phyloP scores from a whole-genome alignment of 2,113 vertebrate species.

The Albula glossodonta region DNA sequence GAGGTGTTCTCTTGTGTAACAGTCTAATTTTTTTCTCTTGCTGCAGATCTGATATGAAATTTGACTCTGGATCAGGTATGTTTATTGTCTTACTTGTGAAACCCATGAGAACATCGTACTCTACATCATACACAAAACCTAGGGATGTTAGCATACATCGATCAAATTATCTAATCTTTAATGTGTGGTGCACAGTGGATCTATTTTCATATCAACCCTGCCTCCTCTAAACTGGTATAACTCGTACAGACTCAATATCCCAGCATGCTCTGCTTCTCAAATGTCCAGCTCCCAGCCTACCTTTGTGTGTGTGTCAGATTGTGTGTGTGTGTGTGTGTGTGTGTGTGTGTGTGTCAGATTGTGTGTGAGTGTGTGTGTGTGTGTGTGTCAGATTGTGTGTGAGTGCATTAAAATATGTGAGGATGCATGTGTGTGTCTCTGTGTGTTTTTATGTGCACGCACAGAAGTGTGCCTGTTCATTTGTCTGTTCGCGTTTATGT shows the following conservation, averaged over 20 bases:
- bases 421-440: slow-evolving; percentile 42
- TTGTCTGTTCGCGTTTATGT: no score
- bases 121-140: background rate
- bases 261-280: background rate
- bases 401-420: no score
- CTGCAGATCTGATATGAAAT: slow-evolving; percentile 90
- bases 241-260: background rate
- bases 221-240: background rate
- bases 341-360: no score
- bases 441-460: no score
- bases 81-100: slow-evolving; percentile 17
- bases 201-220: background rate
- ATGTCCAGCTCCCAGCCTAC: background rate
- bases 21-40: slow-evolving; percentile 33
- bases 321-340: no score
- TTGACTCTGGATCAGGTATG: slow-evolving; percentile 96
- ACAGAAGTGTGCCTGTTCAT: no score
- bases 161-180: background rate
- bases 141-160: background rate
- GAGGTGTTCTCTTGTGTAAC: background rate
- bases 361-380: no score
- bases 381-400: background rate
- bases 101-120: background rate
- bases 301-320: background rate
- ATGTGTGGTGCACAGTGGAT: background rate